phyloP scores from a whole-genome alignment of 2,797 vertebrate species.

The Halcyon leucocephala region DNA sequence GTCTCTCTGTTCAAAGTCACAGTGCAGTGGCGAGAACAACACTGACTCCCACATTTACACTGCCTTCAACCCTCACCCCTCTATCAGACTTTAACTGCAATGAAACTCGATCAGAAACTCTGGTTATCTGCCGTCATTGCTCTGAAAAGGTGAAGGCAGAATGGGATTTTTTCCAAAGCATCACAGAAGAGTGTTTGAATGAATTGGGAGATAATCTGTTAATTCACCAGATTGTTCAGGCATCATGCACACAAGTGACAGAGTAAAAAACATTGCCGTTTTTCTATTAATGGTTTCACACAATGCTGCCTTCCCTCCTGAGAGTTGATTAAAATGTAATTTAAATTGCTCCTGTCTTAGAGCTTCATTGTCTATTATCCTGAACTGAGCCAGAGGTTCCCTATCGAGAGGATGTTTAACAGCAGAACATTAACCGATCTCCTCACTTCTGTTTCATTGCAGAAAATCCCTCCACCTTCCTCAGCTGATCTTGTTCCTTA shows the following conservation, averaged over 20 bases:
- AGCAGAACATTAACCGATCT: conserved; percentile 4
- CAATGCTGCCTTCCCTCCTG: conserved; percentile 44
- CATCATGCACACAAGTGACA: neutral
- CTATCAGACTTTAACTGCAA: neutral
- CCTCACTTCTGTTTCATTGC: neutral
- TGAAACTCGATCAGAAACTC: neutral
- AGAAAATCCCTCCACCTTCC: conserved; percentile 14
- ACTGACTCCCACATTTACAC: neutral
- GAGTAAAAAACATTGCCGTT: conserved; percentile 40
- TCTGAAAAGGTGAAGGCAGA: neutral
- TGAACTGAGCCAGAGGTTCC: conserved; percentile 24
- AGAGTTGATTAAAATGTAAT: conserved; percentile 68
- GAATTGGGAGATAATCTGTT: conserved; percentile 41
- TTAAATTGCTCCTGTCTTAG: conserved; percentile 52
- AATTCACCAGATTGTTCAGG: conserved; percentile 46
- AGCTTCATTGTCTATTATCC: conserved; percentile 45
- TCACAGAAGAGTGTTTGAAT: neutral
- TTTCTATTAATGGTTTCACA: conserved; percentile 52
- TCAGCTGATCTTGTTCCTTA: neutral
- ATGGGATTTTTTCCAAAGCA: neutral
- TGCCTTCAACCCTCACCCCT: neutral
- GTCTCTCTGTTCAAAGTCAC: neutral
- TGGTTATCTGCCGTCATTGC: neutral
- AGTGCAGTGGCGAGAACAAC: neutral
- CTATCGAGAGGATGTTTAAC: conserved; percentile 1